Evolutionary conservation across 2,888 invertebrate genomes (phyloP), one percentile per base, ranked within the genome.

Genomic region (Drosophila testacea): DNA sequence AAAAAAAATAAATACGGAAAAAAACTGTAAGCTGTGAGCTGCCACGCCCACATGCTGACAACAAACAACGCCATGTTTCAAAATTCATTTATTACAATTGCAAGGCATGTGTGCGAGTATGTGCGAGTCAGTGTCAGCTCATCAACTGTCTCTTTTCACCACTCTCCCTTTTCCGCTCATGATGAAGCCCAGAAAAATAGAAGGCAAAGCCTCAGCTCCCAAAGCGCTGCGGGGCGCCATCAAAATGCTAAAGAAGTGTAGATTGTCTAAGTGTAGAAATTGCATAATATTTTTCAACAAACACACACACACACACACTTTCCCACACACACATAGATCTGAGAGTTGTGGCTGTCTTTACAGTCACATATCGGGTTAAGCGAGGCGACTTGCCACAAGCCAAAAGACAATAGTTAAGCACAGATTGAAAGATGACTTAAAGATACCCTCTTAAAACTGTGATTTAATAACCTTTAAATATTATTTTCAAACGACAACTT

Each of bases 31-130:
- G 65, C 50, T 51, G 60, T 50, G 27, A 39, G 65, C 47, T 59
- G 66, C 77, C 79, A 77, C 79, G 75, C 86, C 81, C 86, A 75
- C 85, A 83, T 70, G 79, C 74, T 79, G 65, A 61, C 65, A 69
- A 79, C 63, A 71, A 73, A 65, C 81, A 79, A 65, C 65, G 79
- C 68, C 79, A 64, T 83, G 79, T 69, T 76, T 82, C 77, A 81
- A 73, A 88, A 85, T 86, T 79, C 86, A 86, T 84, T 83, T 86
- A 79, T 76, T 83, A 78, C 81, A 78, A 79, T 81, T 68, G 70
- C 69, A 42, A 36, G 51, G 54, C 67, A 41, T 54, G 42, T 48
- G 62, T 57, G 48, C 30, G 30, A 32, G 32, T 32, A 6, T 48
- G 44, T 10, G 41, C 27, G 41, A 55, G 51, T 47, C 50, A 36